Evolutionary conservation across 37 sponge, comb jelly and placozoan species (phyloP), one percentile per base, ranked within the genome.

Genomic region (Crambe crambe): DNA sequence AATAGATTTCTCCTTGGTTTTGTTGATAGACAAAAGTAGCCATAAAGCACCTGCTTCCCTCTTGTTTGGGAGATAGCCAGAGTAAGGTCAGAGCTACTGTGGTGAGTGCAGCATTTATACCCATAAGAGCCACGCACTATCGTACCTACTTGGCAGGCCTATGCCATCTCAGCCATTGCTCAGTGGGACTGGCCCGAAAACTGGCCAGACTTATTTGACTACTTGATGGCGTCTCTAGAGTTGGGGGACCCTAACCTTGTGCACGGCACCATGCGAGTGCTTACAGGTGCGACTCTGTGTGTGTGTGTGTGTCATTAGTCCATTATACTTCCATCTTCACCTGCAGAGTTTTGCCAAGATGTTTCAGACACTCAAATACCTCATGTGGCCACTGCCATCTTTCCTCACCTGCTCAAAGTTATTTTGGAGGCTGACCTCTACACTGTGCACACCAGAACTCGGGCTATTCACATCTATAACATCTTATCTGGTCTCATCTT

Each of bases 101-200:
- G 64, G 90, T 90, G 32, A 68, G 90, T 31, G 32, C 21, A 39
- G 32, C 21, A 39, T 39, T 42, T 3, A 31, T 9, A 26, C 27
- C 51, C 5, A 70, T 23, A 2, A 9, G 22, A 22, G 22, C 22
- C 10, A 39, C 17, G 2, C 38, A 23, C 21, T 40, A 60, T 4
- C 17, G n/a, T 60, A 4, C 27, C 61, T 60, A 25, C 61, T 60
- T 25, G 42, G 17, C 68, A 90, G 90, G 94, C 94, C 26, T 93
- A 93, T 75, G 90, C 87, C 15, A 59, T 93, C 15, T 77, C 94
- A 10, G 81, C 84, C 36, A 83, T 93, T 30, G 94, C 94, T 44
- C 63, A 63, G 56, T 80, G 80, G 84, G 94, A 93, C 64, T 93
- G 90, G 90, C 94, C 94, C 2, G 94, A 93, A 39, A 42, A 80